Evolutionary conservation across 2,888 invertebrate genomes (phyloP), one percentile per base, ranked within the genome.

Genomic region (Cephalotes varians): DNA sequence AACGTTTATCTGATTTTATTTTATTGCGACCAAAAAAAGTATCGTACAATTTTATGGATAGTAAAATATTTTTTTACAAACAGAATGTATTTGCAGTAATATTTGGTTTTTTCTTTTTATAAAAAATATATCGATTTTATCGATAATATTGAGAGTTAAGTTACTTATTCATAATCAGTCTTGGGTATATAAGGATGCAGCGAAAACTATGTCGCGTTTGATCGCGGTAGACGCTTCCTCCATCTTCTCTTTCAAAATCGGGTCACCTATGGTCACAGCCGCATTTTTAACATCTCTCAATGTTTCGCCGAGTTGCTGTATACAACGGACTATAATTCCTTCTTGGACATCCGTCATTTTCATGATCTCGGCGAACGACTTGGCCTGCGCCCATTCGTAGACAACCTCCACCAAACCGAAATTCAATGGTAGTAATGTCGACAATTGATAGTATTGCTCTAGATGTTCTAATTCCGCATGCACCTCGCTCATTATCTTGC

Each of bases 191-290:
- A 99, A 96, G 95, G 99, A 99, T 44, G 98, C 99, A 31, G 99
- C 98, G 94, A 99, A 99, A 0, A 99, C 99, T 92, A 99, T 99
- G 94, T 99, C 99, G 83, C 99, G 95, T 94, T 99, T 99, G 87
- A 99, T 99, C 60, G 98, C 97, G 2, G 97, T 96, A 0, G 98
- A 98, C 0, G 98, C 98, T 94, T 98, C 98, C 94, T 99, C 98
- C 98, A 99, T 99, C 95, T 99, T 99, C 85, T 97, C 97, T 92
- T 97, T 97, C 3, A 99, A 95, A 15, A 97, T 97, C 0, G 98
- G 98, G 95, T 99, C 98, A 0, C 99, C 99, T 84, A 99, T 98
- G 47, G 98, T 97, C 84, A 97, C 96, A 0, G 99, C 99, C 0
- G 99, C 99, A 90, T 98, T 98, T 93, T 98, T 97, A 0, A 99